Evolutionary conservation across 1,140 invertebrate genomes (phyloP).

Genomic region (Episyrphus balteatus): DNA sequence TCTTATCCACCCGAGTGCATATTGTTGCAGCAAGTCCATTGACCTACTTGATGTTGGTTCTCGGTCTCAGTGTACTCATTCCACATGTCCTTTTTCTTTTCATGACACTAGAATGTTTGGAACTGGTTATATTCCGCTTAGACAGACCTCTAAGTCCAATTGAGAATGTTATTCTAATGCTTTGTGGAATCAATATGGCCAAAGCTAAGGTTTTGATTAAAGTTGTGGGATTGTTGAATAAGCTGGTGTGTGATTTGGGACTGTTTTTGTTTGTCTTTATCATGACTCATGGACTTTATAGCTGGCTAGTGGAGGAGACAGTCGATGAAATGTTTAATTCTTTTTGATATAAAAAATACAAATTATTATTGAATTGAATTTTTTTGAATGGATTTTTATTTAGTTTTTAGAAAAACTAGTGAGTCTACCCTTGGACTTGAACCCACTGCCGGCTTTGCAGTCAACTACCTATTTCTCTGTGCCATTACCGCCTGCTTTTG

Average conservation of each 20-base stretch:
- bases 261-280: background rate
- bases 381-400: too few relatives aligned
- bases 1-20: background rate
- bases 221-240: background rate
- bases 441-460: too few relatives aligned
- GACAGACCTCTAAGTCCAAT: too few relatives aligned
- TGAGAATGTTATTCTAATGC: background rate
- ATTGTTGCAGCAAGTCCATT: background rate
- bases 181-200: background rate
- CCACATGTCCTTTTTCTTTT: background rate
- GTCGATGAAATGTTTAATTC: too few relatives aligned
- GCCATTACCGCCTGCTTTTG: too few relatives aligned
- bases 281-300: background rate
- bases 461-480: too few relatives aligned
- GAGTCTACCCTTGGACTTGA: too few relatives aligned
- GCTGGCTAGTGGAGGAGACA: background rate
- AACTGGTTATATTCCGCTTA: background rate
- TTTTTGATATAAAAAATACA: too few relatives aligned
- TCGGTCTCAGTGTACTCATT: background rate
- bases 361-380: too few relatives aligned
- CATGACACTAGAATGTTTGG: background rate
- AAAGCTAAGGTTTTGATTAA: background rate
- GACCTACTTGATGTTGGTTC: background rate
- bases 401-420: too few relatives aligned
- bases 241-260: background rate